phyloP scores from a whole-genome alignment of 1,140 invertebrate genomes.

The Lepidurus apus region DNA sequence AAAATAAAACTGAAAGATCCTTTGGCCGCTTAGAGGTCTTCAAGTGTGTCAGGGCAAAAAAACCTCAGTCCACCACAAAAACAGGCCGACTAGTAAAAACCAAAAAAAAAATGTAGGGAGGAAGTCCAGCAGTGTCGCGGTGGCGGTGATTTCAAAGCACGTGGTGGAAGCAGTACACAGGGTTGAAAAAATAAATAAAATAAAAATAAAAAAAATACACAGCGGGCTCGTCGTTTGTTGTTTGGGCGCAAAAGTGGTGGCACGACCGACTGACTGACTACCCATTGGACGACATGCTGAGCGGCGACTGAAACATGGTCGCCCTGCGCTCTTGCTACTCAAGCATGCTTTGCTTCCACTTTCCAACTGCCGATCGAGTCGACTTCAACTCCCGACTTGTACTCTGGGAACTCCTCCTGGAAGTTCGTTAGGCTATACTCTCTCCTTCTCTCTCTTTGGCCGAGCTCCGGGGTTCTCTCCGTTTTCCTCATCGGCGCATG shows the following conservation, averaged over 20 bases:
- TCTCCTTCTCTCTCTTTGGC: not conserved
- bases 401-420: not conserved
- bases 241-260: not conserved
- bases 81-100: too few species aligned
- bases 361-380: not conserved
- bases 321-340: conserved; percentile 13
- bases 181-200: not conserved
- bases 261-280: not conserved
- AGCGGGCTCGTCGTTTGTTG: not conserved
- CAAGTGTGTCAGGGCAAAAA: not conserved
- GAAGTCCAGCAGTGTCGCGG: too few species aligned
- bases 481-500: conserved; percentile 20
- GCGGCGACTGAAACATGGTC: conserved; percentile 17
- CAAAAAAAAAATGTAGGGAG: too few species aligned
- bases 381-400: conserved; percentile 6
- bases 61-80: not conserved
- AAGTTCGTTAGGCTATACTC: too few species aligned
- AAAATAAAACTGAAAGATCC: not conserved
- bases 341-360: conserved; percentile 4
- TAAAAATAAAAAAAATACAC: not conserved
- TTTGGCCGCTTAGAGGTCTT: not conserved
- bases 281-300: conserved; percentile 11
- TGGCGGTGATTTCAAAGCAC: too few species aligned
- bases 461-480: not conserved
- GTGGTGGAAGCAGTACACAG: too few species aligned